phyloP scores from a whole-genome alignment of 37 sponge, comb jelly and placozoan species.

The Diacarnus erythraeanus region DNA sequence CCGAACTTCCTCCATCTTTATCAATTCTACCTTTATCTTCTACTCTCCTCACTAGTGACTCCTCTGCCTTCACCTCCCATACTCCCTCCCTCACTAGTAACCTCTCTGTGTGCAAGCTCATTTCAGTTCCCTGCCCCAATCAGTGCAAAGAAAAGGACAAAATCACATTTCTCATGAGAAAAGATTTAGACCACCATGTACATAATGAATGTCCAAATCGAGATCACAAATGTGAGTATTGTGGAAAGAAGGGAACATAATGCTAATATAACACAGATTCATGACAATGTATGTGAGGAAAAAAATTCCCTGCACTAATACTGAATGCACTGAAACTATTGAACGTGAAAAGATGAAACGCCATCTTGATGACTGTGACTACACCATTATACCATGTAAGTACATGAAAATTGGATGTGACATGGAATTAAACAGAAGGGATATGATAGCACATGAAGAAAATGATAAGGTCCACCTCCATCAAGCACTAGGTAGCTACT shows the following conservation, averaged over 20 bases:
- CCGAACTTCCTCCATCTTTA: too few species aligned
- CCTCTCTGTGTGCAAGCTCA: conserved; percentile 8
- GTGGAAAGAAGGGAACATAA: conserved; percentile 11
- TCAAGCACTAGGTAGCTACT: background rate
- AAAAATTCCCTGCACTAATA: conserved; percentile 27
- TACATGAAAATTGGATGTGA: conserved; percentile 31
- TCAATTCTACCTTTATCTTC: conserved; percentile 7
- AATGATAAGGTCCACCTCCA: background rate
- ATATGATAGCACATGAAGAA: conserved; percentile 17
- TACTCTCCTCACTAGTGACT: background rate
- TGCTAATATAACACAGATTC: conserved; percentile 14
- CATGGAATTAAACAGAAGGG: background rate
- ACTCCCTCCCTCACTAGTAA: too few species aligned
- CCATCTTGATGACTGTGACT: conserved; percentile 7
- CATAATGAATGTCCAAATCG: conserved; percentile 10
- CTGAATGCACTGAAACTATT: background rate
- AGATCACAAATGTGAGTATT: conserved; percentile 29
- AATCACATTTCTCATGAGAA: background rate
- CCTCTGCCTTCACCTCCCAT: too few species aligned
- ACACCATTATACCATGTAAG: conserved; percentile 9
- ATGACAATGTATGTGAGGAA: conserved; percentile 14
- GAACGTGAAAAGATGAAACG: background rate
- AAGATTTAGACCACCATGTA: conserved; percentile 13
- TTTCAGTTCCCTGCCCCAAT: conserved; percentile 21
- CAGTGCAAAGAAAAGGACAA: background rate